phyloP scores from a whole-genome alignment of 2,797 vertebrate species.

The Acrocephalus scirpaceus region DNA sequence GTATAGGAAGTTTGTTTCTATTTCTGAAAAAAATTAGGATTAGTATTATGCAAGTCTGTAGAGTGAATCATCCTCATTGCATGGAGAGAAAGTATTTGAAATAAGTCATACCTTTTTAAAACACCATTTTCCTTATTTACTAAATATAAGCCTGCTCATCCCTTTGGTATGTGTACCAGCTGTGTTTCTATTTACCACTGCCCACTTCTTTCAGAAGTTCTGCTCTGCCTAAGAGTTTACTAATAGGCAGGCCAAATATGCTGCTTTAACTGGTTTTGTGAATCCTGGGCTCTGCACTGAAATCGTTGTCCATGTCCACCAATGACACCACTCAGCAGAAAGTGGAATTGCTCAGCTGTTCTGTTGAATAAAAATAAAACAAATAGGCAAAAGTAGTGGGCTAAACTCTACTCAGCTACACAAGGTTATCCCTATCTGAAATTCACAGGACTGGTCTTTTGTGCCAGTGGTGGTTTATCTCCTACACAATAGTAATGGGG shows the following conservation, averaged over 20 bases:
- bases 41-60: neutral
- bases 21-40: neutral
- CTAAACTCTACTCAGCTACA: neutral
- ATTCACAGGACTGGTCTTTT: neutral
- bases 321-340: neutral
- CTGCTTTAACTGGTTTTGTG: neutral
- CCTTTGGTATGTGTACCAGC: neutral
- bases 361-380: neutral
- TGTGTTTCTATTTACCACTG: neutral
- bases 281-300: neutral
- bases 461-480: neutral
- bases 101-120: neutral
- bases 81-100: neutral
- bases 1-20: neutral
- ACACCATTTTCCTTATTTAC: neutral
- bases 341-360: neutral
- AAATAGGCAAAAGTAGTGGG: neutral
- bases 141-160: neutral
- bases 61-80: neutral
- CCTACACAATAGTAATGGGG: neutral
- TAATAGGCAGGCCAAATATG: neutral
- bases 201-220: neutral
- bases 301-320: neutral
- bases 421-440: neutral
- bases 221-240: neutral